Percentiles rank a stretch among this genome's conserved stretches.
Conservation (phyloP, 2,113 vertebrate species). For the Lagopus muta region DNA sequence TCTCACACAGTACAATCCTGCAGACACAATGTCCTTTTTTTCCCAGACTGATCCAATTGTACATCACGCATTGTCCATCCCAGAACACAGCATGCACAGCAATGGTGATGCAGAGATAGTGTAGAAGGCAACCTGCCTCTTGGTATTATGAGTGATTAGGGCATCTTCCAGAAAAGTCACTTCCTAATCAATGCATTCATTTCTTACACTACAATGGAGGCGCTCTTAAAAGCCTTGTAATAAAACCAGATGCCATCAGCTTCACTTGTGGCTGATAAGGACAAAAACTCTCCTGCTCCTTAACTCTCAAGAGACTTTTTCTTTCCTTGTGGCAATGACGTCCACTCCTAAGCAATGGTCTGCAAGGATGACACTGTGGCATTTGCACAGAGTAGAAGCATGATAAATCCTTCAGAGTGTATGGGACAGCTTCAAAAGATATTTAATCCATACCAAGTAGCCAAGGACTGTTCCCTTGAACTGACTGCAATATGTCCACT, state of each 20-base stretch:
- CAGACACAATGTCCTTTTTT: not conserved
- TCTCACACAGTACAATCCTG: not conserved
- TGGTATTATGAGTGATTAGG: not conserved
- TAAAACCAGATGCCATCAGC: not conserved
- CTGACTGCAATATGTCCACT: not conserved
- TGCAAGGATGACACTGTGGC: not conserved
- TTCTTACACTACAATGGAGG: not conserved
- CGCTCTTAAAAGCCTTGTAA: not conserved
- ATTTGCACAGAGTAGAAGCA: not conserved
- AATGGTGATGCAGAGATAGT: not conserved
- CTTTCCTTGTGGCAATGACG: not conserved
- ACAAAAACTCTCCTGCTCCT: not conserved
- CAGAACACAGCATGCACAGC: not conserved
- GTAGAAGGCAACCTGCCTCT: not conserved
- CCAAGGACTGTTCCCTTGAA: not conserved
- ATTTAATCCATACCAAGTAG: not conserved
- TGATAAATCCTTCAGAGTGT: not conserved
- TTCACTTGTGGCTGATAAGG: not conserved
- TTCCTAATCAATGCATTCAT: not conserved
- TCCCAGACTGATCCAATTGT: not conserved
- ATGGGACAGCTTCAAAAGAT: not conserved
- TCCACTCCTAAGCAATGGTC: not conserved
- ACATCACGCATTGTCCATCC: not conserved
- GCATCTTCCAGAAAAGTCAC: constrained; percentile 11
- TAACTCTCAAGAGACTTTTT: not conserved